phyloP scores from a whole-genome alignment of 2,888 invertebrate genomes.

The Hypena proboscidalis region DNA sequence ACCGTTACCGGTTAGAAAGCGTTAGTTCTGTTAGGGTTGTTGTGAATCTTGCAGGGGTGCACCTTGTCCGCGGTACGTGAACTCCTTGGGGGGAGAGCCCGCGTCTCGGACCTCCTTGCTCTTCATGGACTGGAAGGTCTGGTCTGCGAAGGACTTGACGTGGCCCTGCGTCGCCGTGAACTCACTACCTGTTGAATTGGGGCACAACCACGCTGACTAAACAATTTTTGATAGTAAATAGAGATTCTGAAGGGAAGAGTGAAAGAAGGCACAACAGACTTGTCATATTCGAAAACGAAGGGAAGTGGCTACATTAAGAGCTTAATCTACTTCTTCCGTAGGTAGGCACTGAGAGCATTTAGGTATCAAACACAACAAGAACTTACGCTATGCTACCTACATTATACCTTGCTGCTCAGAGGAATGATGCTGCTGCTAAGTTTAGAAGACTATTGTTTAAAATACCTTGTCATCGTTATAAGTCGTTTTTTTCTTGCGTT shows the following conservation, averaged over 20 bases:
- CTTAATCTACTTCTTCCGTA: too few relatives aligned
- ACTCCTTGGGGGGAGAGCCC: conserved; percentile 89
- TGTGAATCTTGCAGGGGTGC: conserved; percentile 57
- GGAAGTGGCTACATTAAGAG: too few relatives aligned
- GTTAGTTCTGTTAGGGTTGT: conserved; percentile 70
- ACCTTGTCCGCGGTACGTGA: conserved; percentile 80
- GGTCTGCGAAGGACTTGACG: conserved; percentile 90
- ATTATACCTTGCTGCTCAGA: too few relatives aligned
- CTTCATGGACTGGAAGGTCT: conserved; percentile 91
- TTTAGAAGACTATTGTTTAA: too few relatives aligned
- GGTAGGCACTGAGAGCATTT: not conserved
- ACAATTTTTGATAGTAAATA: conserved; percentile 6
- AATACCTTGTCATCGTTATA: too few relatives aligned
- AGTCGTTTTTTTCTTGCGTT: too few relatives aligned
- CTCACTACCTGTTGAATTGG: conserved; percentile 75
- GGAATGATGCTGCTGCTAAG: too few relatives aligned
- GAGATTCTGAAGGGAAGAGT: not conserved
- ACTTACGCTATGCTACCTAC: too few relatives aligned
- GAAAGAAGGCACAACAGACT: too few relatives aligned
- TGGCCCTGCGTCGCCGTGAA: conserved; percentile 83
- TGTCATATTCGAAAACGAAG: too few relatives aligned
- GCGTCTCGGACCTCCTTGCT: conserved; percentile 92
- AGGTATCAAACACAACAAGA: too few relatives aligned
- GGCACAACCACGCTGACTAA: conserved; percentile 59
- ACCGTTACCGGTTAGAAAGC: conserved; percentile 65